Conservation (phyloP, 2,113 vertebrate genomes). For the Typhlomys cinereus region DNA sequence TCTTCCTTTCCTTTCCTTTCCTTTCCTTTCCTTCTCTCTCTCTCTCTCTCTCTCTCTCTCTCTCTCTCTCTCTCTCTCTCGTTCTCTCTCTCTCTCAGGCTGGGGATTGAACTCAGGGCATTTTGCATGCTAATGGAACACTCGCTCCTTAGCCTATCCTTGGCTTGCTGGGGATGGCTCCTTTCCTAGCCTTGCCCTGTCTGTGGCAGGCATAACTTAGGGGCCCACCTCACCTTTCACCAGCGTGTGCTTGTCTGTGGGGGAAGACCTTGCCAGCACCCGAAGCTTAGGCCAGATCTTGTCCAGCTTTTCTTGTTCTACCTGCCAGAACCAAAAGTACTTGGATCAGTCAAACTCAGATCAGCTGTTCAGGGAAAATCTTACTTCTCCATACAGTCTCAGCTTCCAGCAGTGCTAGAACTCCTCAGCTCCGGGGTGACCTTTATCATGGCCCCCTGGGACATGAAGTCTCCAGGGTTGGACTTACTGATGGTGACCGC, state of each 20-base stretch:
- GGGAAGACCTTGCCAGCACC: constrained; percentile 95
- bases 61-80: no score
- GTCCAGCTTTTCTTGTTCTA: constrained; percentile 97
- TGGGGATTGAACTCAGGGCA: neutral
- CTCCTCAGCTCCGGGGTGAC: neutral
- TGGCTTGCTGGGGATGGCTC: neutral
- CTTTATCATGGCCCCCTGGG: fast-evolving
- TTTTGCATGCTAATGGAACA: neutral
- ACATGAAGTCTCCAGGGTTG: neutral
- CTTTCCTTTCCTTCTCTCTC: no score
- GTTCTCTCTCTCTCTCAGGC: neutral
- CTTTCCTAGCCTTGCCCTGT: neutral
- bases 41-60: no score
- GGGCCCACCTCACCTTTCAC: constrained; percentile 92
- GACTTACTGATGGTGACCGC: fast-evolving
- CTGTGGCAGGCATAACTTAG: neutral
- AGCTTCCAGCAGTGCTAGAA: neutral
- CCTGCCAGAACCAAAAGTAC: constrained; percentile 83
- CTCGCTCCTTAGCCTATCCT: neutral
- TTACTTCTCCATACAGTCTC: neutral
- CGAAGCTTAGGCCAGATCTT: constrained; percentile 97
- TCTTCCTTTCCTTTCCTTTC: no score
- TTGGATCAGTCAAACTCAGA: constrained; percentile 13
- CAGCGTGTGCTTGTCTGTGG: constrained; percentile 97
- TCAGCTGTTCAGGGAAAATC: neutral